Base-by-base conservation (phyloP, 2,888 invertebrate genomes). In the Sinodicranocentrus sp. region DNA sequence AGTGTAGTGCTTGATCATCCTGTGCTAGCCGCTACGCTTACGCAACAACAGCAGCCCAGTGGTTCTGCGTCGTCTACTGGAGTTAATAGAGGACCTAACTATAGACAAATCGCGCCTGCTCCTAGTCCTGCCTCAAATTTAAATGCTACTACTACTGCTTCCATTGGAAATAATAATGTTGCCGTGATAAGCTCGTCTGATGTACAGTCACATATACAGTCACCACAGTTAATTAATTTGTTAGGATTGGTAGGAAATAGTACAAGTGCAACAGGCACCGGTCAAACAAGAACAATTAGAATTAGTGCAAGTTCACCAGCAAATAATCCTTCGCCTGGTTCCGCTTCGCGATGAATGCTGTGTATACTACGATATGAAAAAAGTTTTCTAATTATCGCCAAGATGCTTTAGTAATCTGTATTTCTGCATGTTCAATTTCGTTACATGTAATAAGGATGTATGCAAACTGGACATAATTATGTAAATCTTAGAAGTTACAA, bases 81-180 rank as follows among this genome's bases (percentile, higher is more conserved):
- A 28, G 33, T 48, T n/a, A 76, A 68, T 71, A 43, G 80, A n/a
- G 80, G 70, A 17, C 52, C 86, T 17, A 82, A 83, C 10, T 88
- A 86, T 54, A 48, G 88, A 77, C 88, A 88, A 86, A 88, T 88
- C 44, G 88, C 88, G 44, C 88, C 88, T 1, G 87, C 88, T 2
- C 87, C 88, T 21, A 79, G 85, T 17, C 84, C 87, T 8, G 43
- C 25, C 13, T 33, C 77, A 17, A 43, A n/a, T n/a, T 13, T 57
- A 23, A 72, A 43, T 52, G 43, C 57, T 8, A 26, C 61, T n/a
- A 25, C 82, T 25, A 43, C 48, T 5, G 43, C 82, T 17, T 61
- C 75, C 33, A 82, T 43, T 2, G 44, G 82, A 79, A 44, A 63
- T 43, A 78, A 67, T 19, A 21, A 19, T 17, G 78, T 78, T 59